Evolutionary conservation across 2,113 vertebrate genomes (phyloP), one percentile per base, ranked within the genome.

Genomic region (Zapus hudsonius): DNA sequence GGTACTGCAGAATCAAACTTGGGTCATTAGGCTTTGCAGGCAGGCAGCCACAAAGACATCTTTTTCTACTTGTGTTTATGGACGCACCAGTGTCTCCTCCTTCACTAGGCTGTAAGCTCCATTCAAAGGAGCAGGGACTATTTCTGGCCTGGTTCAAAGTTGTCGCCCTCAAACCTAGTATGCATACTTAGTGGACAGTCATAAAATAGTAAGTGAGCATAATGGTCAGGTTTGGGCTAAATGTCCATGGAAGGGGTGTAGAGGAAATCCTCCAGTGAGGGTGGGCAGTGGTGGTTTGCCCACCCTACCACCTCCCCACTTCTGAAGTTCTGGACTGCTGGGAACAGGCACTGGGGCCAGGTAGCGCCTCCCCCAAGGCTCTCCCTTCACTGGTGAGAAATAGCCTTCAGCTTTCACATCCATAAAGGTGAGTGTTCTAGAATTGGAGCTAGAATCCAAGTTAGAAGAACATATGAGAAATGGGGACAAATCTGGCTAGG

Each of bases 191-290:
- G 9, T 1, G 84, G 57, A 15, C 23, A 25, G 22, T 87, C 64
- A 87, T 87, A 93, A 95, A 94, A 84, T n/a, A 92, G 17, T 75
- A 69, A 57, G 33, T 29, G 15, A 83, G 67, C 67, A 84, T 72
- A 22, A 38, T 88, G 70, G 16, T 66, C 23, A 42, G 47, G 1
- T 40, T 57, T 84, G 38, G 17, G 78, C 31, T 55, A 72, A 66
- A 70, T 42, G 52, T 67, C 47, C 63, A 15, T 1, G 0, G 70
- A 63, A 64, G 22, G 4, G 19, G 11, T 4, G 22, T 40, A 36
- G 25, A 72, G 33, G 36, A 70, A 82, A 31, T 73, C 72, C 86
- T 73, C 42, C 70, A 44, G 1, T 38, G 67, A 52, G 20, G 15
- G 42, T 40, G 72, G 36, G 31, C 1, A 2, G 9, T 3, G 44